Percentiles rank a stretch among this genome's conserved stretches.
phyloP scores from a whole-genome alignment of 2,888 invertebrate species.

The Sarcophaga subvicina region DNA sequence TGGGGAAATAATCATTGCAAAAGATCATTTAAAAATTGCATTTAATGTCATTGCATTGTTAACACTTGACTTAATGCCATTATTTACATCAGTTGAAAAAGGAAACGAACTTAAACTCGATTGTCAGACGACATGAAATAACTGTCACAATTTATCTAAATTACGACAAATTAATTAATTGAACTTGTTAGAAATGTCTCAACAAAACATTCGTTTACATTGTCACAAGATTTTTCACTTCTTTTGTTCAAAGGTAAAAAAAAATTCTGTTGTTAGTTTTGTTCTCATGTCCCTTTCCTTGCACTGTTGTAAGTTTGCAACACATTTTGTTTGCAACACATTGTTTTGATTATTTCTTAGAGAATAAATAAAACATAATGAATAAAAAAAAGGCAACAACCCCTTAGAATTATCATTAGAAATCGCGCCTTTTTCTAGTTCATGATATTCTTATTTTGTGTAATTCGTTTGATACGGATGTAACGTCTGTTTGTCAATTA shows the following conservation, averaged over 20 bases:
- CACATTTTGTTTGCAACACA: conserved; percentile 22
- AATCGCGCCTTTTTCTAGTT: conserved; percentile 38
- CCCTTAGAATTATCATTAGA: conserved; percentile 22
- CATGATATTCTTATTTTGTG: conserved; percentile 3
- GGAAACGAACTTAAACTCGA: neutral
- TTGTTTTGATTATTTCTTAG: conserved; percentile 13
- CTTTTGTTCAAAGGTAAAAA: conserved; percentile 1
- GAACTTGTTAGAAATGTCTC: conserved; percentile 64
- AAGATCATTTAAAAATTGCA: neutral
- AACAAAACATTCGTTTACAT: conserved; percentile 51
- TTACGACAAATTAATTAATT: conserved; percentile 71
- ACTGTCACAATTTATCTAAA: conserved; percentile 66
- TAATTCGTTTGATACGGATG: neutral
- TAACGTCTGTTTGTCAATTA: conserved; percentile 20
- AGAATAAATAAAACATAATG: neutral
- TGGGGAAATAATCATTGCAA: too few species aligned
- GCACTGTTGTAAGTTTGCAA: neutral
- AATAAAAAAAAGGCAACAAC: neutral
- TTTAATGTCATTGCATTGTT: conserved; percentile 30
- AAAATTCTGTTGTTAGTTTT: too few species aligned
- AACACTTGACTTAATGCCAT: conserved; percentile 59
- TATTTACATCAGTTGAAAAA: conserved; percentile 5
- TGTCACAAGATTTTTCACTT: neutral
- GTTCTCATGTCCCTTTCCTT: neutral
- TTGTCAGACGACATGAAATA: conserved; percentile 35